Evolutionary conservation across 2,888 invertebrate species (phyloP), one percentile per base, ranked within the genome.

Genomic region (Eulithis testata): DNA sequence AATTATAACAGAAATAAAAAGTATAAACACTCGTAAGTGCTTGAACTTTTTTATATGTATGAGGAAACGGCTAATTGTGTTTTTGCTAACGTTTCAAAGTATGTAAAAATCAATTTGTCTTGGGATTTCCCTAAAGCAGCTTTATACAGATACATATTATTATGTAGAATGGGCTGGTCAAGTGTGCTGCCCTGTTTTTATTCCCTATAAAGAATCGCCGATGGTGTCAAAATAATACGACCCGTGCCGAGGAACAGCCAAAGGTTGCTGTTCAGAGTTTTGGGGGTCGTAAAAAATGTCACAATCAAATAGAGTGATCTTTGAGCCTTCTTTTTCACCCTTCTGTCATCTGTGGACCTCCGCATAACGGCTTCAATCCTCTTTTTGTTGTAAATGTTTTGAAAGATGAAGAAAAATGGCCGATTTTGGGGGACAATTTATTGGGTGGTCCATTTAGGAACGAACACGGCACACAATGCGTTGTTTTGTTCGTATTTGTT

Each of bases 261-360:
- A 40, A 40, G 68, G 69, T 68, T 64, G 64, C 63, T 52, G 52
- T 58, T 58, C 36, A 66, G 58, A 68, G 64, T 64, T 68, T 67
- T 67, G 65, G 62, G 54, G 68, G 65, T 69, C 70, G 66, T 72
- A 68, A 73, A 73, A 71, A 72, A 70, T 70, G 61, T 68, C 70
- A 70, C 72, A 69, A 72, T 70, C 72, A 66, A 68, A 69, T 37
- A 58, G 55, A 66, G 67, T 53, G 52, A 62, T 61, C 63, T 63
- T 58, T 12, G 49, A 49, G 49, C 40, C 56, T 55, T 56, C 59
- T 51, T 3, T 52, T 49, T 21, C 11, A 44, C 69, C 71, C 63
- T 71, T 73, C 66, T 73, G 69, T 69, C 73, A 69, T 72, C 70
- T 69, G 69, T 60, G 68, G 62, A 61, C 55, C 56, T 52, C 64